A percentile compares a stretch with the other conserved stretches of the same genome.
Conservation (phyloP, 2,888 invertebrate genomes). For the Pterobdella sp. region DNA sequence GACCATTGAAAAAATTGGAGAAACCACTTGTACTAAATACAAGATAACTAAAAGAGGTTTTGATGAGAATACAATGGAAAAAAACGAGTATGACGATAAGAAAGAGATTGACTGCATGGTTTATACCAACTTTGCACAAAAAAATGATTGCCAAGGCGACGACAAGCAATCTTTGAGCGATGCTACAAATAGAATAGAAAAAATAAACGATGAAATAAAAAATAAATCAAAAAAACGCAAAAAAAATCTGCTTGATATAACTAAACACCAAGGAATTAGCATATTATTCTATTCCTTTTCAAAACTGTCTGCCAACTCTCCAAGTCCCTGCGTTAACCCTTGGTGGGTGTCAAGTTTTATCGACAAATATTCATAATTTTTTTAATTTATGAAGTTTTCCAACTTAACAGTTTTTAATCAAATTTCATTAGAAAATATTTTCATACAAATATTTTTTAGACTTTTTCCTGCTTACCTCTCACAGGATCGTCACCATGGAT, state of each 20-base stretch:
- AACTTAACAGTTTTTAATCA: not conserved
- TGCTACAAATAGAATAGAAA: not conserved
- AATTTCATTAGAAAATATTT: not conserved
- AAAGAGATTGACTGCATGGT: too few relatives aligned
- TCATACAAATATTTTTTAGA: not conserved
- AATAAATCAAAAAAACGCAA: too few relatives aligned
- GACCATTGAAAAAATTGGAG: not conserved
- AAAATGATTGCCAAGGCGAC: not conserved
- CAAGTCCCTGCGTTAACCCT: constrained; percentile 80
- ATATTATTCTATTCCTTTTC: constrained; percentile 83
- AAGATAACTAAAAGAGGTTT: not conserved
- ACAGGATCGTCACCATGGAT: constrained; percentile 79
- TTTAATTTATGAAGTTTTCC: not conserved
- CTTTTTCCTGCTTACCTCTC: not conserved
- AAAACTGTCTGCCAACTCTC: constrained; percentile 66
- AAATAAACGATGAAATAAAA: not conserved
- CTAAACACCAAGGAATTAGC: constrained; percentile 66
- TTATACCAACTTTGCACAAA: too few relatives aligned
- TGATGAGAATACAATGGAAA: not conserved
- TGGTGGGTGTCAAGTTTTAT: constrained; percentile 56
- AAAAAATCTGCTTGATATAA: too few relatives aligned
- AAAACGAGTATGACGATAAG: not conserved
- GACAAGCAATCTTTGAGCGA: not conserved
- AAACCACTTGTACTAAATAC: too few relatives aligned
- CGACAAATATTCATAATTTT: not conserved